phyloP scores from a whole-genome alignment of 2,113 vertebrate species.

The Nettapus auritus region DNA sequence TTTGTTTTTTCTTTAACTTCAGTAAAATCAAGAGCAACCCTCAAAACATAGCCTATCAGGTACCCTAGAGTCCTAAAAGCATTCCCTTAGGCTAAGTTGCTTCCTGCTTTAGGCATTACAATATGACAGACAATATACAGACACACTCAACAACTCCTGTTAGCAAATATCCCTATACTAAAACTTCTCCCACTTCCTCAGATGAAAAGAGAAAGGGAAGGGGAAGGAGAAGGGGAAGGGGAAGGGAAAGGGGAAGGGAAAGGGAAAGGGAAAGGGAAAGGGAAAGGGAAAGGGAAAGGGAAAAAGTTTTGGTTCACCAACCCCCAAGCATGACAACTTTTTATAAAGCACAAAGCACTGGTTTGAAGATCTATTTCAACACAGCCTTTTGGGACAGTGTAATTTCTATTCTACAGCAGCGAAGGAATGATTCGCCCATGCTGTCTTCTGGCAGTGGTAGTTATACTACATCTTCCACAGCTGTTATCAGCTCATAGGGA shows the following conservation, averaged over 20 bases:
- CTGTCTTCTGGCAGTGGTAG: not conserved
- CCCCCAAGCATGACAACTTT: not conserved
- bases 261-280: no score
- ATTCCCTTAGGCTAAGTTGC: not conserved
- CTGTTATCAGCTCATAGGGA: not conserved
- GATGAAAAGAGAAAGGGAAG: not conserved
- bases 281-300: no score
- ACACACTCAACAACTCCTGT: not conserved
- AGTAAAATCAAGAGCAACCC: not conserved
- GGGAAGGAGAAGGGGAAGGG: no score
- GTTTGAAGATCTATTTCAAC: not conserved
- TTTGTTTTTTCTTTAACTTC: not conserved
- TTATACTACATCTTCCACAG: conserved; percentile 12
- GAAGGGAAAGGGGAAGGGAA: no score
- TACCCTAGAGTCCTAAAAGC: not conserved
- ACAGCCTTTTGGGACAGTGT: not conserved
- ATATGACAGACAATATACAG: no score
- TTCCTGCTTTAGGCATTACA: not conserved
- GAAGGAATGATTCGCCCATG: not conserved
- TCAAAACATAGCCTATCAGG: not conserved
- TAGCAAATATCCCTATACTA: not conserved
- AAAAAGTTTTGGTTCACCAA: not conserved
- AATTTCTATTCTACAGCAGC: conserved; percentile 17
- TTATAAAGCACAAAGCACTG: not conserved
- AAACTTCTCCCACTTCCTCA: conserved; percentile 1